Conservation (phyloP, 2,888 invertebrate species). For the Ariolimax columbianus region DNA sequence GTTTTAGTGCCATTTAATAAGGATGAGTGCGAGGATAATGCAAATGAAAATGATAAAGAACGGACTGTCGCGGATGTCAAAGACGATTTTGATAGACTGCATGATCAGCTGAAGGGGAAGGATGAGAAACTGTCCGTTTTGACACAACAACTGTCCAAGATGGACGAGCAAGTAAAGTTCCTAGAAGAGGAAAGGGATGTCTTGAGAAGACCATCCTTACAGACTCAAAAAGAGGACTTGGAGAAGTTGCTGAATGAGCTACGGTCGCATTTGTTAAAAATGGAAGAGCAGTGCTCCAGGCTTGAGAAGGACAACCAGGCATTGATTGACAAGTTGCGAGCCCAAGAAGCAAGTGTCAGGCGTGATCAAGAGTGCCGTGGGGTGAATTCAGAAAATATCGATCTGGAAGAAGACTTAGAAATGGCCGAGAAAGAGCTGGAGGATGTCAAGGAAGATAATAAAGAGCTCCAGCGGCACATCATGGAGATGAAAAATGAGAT, state of each 20-base stretch:
- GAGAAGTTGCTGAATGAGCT: slow-evolving; percentile 53
- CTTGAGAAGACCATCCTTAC: slow-evolving; percentile 53
- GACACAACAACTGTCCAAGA: slow-evolving; percentile 51
- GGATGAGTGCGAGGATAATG: not conserved
- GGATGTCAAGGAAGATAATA: slow-evolving; percentile 88
- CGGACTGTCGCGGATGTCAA: not conserved
- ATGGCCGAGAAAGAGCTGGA: slow-evolving; percentile 89
- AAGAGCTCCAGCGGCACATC: slow-evolving; percentile 94
- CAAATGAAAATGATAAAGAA: not conserved
- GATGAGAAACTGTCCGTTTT: slow-evolving; percentile 26
- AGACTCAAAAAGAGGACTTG: slow-evolving; percentile 46
- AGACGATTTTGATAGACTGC: slow-evolving; percentile 18
- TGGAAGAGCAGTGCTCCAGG: slow-evolving; percentile 63
- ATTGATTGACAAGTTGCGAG: slow-evolving; percentile 61
- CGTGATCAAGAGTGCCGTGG: slow-evolving; percentile 45
- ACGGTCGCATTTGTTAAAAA: slow-evolving; percentile 57
- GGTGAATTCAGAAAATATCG: slow-evolving; percentile 83
- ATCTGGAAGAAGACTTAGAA: slow-evolving; percentile 80
- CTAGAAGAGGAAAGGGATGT: slow-evolving; percentile 63
- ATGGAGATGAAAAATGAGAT: slow-evolving; percentile 96
- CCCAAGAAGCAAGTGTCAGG: slow-evolving; percentile 54
- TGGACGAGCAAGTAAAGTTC: slow-evolving; percentile 47
- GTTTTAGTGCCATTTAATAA: not conserved
- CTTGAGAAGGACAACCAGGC: slow-evolving; percentile 65
- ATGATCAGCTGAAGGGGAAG: not conserved